Evolutionary conservation across 1,140 invertebrate genomes (phyloP).

Genomic region (Musca vetustissima): DNA sequence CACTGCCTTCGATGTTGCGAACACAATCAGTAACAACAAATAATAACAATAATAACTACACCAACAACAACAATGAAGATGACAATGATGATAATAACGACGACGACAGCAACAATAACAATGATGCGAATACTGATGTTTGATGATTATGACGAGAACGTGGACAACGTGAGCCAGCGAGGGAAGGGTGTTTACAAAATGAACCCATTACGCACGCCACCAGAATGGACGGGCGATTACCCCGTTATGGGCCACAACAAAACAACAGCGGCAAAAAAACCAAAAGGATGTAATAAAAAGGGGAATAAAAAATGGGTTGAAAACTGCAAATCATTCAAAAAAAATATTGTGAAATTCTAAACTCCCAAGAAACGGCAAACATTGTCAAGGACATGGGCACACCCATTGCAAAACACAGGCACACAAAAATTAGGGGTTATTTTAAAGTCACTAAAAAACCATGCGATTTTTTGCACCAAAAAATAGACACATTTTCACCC

Average conservation of each 20-base stretch:
- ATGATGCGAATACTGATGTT: not conserved
- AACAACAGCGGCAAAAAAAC: not conserved
- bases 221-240: not conserved
- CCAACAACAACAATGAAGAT: not conserved
- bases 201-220: constrained; percentile 3
- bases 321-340: constrained; percentile 6
- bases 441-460: not conserved
- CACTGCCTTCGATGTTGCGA: not conserved
- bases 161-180: no score
- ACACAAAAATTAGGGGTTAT: constrained; percentile 1
- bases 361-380: not conserved
- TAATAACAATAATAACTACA: constrained; percentile 18
- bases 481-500: constrained; percentile 9
- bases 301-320: constrained; percentile 19
- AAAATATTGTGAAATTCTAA: constrained; percentile 7
- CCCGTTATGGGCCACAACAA: constrained; percentile 21
- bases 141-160: not conserved
- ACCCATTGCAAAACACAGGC: not conserved
- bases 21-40: constrained; percentile 12
- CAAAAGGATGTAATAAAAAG: constrained; percentile 16
- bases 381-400: constrained; percentile 1
- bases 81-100: not conserved
- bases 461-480: constrained; percentile 1
- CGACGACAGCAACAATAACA: not conserved
- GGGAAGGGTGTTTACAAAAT: not conserved